Conservation (phyloP, 2,113 vertebrate genomes). For the Callopanchax toddi region DNA sequence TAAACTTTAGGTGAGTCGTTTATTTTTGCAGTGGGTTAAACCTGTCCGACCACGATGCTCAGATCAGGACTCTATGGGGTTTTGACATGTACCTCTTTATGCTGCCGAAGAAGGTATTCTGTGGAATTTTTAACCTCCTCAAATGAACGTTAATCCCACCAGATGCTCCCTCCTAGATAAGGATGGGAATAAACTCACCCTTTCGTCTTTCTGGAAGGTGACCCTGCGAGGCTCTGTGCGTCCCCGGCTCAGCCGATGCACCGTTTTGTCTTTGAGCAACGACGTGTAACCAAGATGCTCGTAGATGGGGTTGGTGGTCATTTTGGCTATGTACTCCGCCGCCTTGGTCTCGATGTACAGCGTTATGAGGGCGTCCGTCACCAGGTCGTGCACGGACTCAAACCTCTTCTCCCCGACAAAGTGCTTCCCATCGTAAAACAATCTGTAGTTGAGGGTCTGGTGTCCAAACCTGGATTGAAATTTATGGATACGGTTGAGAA, state of each 20-base stretch:
- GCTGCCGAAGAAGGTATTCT: neutral
- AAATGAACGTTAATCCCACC: neutral
- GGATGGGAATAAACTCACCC: conserved; percentile 79
- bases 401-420: conserved; percentile 98
- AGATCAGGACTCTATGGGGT: neutral
- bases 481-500: neutral
- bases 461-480: conserved; percentile 86
- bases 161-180: neutral
- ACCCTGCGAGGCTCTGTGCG: conserved; percentile 87
- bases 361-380: conserved; percentile 97
- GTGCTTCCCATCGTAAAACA: conserved; percentile 98
- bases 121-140: neutral
- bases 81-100: neutral
- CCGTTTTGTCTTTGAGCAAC: conserved; percentile 92
- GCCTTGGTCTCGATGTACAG: conserved; percentile 98
- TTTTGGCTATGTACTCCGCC: conserved; percentile 97
- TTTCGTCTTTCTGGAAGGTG: conserved; percentile 87
- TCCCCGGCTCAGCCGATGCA: conserved; percentile 85
- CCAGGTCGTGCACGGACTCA: conserved; percentile 94
- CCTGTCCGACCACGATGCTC: neutral
- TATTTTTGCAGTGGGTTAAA: neutral
- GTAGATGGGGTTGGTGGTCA: conserved; percentile 99
- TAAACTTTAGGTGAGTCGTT: neutral
- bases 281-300: conserved; percentile 94
- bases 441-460: conserved; percentile 95